Evolutionary conservation across 1,140 invertebrate genomes (phyloP), one percentile per base, ranked within the genome.

Genomic region (Cydia fagiglandana): DNA sequence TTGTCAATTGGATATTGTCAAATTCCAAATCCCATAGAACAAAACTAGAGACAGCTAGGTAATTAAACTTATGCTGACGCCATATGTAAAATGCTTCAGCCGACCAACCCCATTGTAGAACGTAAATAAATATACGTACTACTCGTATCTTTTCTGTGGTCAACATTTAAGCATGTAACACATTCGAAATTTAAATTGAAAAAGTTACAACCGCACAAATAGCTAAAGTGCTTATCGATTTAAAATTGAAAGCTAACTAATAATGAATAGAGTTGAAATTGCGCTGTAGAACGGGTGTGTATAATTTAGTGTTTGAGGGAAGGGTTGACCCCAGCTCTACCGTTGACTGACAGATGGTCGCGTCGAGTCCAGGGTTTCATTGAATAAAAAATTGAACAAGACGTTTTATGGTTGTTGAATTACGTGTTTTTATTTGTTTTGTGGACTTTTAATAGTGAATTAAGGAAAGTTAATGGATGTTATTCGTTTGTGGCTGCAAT

Each of bases 331-430:
- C 66, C 66, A 41, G 17, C 66, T 70, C 66, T 15, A 41, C 66
- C 66, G 66, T 70, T 70, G 66, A 70, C 66, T 70, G 66, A 70
- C 66, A 70, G 66, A 70, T 70, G 66, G 66, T 30, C 34, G 34
- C 30, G 34, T 28, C 64, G n/a, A 10, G 34, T 38, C 66, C 34
- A 70, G 66, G 66, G 66, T 41, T 70, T 38, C 66, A 9, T 45
- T 70, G 34, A 70, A 70, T 24, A 41, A 70, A 70, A 41, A 38
- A 41, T 38, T 2, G 66, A 70, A 38, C 66, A 70, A 38, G 56
- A 24, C 56, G 9, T 70, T 70, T 70, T 70, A 38, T 70, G 66
- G 30, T 70, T 38, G 34, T 70, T 41, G 66, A 70, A 70, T 70
- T 68, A 68, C 66, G 28, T 38, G 64, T 66, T 70, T 70, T 70